These are phyloP conservation scores for Montifringilla adamsi DNA, from an alignment of 2,113 vertebrate genomes.

Conservation along the genomic window DNA sequence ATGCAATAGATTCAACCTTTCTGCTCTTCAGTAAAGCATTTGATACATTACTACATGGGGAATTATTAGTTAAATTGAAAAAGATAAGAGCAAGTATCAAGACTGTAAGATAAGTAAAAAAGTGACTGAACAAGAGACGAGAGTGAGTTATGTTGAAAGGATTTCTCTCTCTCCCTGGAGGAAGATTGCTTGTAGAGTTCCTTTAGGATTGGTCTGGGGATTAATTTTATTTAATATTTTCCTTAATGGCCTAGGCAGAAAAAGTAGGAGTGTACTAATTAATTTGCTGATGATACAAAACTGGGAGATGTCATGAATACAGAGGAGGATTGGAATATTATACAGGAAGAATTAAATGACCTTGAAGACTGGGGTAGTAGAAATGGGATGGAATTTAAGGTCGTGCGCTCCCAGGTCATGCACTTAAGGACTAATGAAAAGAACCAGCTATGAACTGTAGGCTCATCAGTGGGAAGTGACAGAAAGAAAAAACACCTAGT, in stretches of 20 bases:
- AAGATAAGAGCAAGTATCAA: conserved; percentile 31
- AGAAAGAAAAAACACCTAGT: conserved; percentile 3
- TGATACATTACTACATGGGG: conserved; percentile 1
- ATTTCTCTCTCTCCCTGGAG: conserved; percentile 50
- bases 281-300: conserved; percentile 67
- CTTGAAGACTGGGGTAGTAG: conserved; percentile 45
- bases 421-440: conserved; percentile 45
- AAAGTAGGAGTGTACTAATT: conserved; percentile 69
- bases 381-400: conserved; percentile 49
- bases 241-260: conserved; percentile 66
- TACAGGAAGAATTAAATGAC: conserved; percentile 54
- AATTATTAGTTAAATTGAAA: conserved; percentile 60
- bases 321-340: conserved; percentile 61
- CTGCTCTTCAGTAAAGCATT: not conserved
- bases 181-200: conserved; percentile 46
- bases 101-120: conserved; percentile 34
- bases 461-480: conserved; percentile 33
- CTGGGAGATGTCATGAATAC: conserved; percentile 61
- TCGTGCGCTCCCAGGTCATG: conserved; percentile 26
- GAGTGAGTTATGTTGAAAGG: conserved; percentile 34
- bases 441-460: conserved; percentile 19
- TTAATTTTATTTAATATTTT: conserved; percentile 71
- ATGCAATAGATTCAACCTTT: not conserved
- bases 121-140: not conserved
- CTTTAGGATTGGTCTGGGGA: conserved; percentile 69